Conservation (phyloP, 2,113 vertebrate genomes). For the Crotalus helleri region DNA sequence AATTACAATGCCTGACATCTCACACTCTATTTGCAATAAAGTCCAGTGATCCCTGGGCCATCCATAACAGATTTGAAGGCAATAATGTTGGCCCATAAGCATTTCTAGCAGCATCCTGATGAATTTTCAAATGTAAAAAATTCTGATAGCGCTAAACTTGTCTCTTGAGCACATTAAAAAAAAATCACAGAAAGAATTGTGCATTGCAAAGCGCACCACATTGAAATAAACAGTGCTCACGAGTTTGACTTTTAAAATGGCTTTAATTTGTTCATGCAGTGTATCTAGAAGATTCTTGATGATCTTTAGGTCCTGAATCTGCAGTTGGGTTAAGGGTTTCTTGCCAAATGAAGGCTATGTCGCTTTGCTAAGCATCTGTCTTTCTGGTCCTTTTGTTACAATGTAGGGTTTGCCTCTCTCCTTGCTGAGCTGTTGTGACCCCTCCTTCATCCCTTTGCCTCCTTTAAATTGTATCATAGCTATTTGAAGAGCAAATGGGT, state of each 20-base stretch:
- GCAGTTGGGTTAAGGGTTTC: background rate
- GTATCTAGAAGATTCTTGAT: background rate
- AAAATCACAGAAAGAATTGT: background rate
- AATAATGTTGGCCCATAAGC: background rate
- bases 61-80: background rate
- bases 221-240: background rate
- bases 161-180: background rate
- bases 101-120: background rate
- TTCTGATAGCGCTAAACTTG: background rate
- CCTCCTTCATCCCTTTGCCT: background rate
- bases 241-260: background rate
- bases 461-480: background rate
- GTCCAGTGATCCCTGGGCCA: background rate
- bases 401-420: background rate
- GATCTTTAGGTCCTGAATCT: background rate
- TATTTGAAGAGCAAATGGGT: background rate
- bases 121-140: background rate
- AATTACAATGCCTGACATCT: background rate
- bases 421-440: background rate
- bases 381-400: background rate
- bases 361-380: background rate
- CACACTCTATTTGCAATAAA: background rate
- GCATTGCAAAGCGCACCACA: accelerated
- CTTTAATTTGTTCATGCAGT: background rate
- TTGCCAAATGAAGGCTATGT: background rate